A percentile compares a stretch with the other conserved stretches of the same genome.
These are phyloP conservation scores for Capreolus pygargus DNA, from an alignment of 2,113 vertebrate species.

Conservation along the genomic window DNA sequence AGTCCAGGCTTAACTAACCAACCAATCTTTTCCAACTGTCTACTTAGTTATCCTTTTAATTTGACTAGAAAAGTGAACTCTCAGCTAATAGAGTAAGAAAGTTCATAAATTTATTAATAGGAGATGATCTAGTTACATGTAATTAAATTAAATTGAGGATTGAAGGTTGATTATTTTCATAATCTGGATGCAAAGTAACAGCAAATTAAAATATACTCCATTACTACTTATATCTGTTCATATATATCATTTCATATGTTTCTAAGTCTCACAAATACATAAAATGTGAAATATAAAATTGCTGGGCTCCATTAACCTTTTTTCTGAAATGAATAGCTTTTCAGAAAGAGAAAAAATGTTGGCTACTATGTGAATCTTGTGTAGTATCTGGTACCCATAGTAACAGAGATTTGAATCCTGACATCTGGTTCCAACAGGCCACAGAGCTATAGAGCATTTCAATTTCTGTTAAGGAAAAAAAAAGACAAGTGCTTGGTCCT, in stretches of 20 bases:
- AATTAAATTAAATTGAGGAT: background rate
- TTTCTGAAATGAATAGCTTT: conserved; percentile 30
- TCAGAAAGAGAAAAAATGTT: background rate
- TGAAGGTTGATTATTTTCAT: background rate
- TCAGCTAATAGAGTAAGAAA: background rate
- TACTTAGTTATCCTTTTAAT: background rate
- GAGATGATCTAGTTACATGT: background rate
- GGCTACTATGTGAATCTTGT: background rate
- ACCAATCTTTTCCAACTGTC: background rate
- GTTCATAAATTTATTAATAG: background rate
- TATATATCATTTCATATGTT: background rate
- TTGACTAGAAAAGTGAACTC: background rate
- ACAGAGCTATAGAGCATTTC: background rate
- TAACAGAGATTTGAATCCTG: conserved; percentile 36
- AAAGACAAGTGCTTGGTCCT: background rate
- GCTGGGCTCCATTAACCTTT: background rate
- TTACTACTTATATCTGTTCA: background rate
- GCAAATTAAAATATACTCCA: background rate
- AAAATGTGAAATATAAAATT: background rate
- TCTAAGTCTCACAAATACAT: background rate
- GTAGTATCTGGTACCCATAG: background rate
- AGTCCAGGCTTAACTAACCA: background rate
- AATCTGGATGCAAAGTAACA: background rate
- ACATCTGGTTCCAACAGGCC: background rate
- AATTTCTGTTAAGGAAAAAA: background rate